These are phyloP conservation scores for Aselliscus stoliczkanus DNA, from an alignment of 2,797 vertebrate species.

Conservation along the genomic window DNA sequence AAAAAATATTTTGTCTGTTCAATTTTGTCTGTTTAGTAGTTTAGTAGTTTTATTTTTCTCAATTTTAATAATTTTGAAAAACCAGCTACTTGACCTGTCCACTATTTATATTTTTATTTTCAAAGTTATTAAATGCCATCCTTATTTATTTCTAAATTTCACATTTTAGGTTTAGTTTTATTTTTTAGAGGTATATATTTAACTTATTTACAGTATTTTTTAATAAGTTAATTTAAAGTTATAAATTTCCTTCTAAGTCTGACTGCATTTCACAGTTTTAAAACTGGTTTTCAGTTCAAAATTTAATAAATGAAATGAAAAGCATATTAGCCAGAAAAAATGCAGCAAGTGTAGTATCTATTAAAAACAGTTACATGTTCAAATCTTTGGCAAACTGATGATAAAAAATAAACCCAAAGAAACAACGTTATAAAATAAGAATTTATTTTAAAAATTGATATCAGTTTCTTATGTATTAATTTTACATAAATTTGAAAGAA, in stretches of 20 bases:
- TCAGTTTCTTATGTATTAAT: not conserved
- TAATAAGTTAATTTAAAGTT: not conserved
- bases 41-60: not conserved
- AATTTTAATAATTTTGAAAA: not conserved
- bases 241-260: not conserved
- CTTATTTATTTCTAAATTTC: not conserved
- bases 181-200: not conserved
- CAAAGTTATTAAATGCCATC: not conserved
- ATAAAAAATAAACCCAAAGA: not conserved
- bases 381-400: not conserved
- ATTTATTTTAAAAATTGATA: not conserved
- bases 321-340: not conserved
- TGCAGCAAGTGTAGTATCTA: rapidly evolving
- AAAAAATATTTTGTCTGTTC: not conserved
- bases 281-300: not conserved
- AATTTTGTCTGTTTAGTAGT: not conserved
- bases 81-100: not conserved
- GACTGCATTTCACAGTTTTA: not conserved
- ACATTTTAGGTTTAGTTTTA: not conserved
- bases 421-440: not conserved
- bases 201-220: not conserved
- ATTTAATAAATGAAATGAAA: not conserved
- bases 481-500: not conserved
- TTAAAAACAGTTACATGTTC: not conserved
- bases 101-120: not conserved